Evolutionary conservation across 2,888 invertebrate genomes (phyloP), one percentile per base, ranked within the genome.

Genomic region (Liposcelis brunnea): DNA sequence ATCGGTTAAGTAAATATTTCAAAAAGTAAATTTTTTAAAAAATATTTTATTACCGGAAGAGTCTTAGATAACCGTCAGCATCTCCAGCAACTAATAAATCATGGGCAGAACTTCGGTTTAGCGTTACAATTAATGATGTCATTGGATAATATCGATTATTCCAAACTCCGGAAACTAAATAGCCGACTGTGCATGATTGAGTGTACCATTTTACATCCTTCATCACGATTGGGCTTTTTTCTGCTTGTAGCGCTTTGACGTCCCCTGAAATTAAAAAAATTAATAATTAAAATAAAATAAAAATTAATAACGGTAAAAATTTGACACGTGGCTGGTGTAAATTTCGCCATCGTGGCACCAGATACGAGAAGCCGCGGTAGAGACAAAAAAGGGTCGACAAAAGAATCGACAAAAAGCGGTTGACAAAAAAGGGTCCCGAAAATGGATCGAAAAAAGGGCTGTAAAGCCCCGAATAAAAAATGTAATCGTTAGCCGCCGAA

Each of bases 141-240:
- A 80, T 77, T 31, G 84, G 82, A 56, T 87, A 87, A 62, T 82
- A 87, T 18, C 86, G 74, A 60, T 89, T 89, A 58, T 84, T 87
- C 89, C 89, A 89, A 65, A 86, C 80, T 44, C 82, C 81, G 53
- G 85, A 80, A 5, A 87, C 82, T 56, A 86, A 70, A 63, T 84
- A 89, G 47, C 89, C 87, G 36, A 90, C 81, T 1, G 84, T 84
- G 38, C 83, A 82, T 55, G 86, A 89, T 55, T 83, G 82, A 1
- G 85, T 81, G 51, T 81, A 74, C 89, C 89, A 90, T 62, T 86
- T 86, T 2, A 84, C 79, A 58, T 89, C 89, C 60, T 89, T 85
- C 83, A 87, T 86, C 2, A 84, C 83, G 49, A 85, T 72, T 2
- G 86, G 84, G 60, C 86, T 85, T 59, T 86, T 86, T 58, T 89